phyloP scores from a whole-genome alignment of 2,113 vertebrate genomes.

The Podarcis cretensis region DNA sequence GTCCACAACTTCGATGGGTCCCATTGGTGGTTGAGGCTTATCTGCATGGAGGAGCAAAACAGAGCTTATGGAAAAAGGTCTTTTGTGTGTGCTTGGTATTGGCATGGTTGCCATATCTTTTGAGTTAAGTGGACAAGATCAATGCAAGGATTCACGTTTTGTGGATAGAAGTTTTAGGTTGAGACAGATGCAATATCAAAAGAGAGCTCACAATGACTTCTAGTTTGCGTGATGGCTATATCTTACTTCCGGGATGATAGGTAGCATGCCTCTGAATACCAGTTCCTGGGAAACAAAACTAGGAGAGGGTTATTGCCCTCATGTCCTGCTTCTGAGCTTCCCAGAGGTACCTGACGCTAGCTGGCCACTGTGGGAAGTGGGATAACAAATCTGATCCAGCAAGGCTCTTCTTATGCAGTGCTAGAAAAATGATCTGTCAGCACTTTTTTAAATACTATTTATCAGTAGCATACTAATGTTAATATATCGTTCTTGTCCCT shows the following conservation, averaged over 20 bases:
- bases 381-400: too few relatives aligned
- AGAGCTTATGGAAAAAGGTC: neutral
- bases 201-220: neutral
- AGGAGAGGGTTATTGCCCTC: neutral
- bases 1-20: constrained; percentile 82
- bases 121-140: neutral
- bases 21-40: constrained; percentile 82
- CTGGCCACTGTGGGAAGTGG: too few relatives aligned
- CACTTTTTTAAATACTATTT: neutral
- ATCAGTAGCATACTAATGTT: too few relatives aligned
- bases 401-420: too few relatives aligned
- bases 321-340: neutral
- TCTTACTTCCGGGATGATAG: neutral
- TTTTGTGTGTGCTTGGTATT: neutral
- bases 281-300: neutral
- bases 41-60: constrained; percentile 64
- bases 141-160: neutral
- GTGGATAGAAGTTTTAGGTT: neutral
- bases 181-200: neutral
- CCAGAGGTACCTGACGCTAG: too few relatives aligned
- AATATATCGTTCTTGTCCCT: neutral
- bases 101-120: neutral
- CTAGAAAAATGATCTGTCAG: neutral
- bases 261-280: neutral
- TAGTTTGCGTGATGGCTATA: neutral